Base-by-base conservation (phyloP, 2,888 invertebrate genomes). In the Ichneumoninae sp. region DNA sequence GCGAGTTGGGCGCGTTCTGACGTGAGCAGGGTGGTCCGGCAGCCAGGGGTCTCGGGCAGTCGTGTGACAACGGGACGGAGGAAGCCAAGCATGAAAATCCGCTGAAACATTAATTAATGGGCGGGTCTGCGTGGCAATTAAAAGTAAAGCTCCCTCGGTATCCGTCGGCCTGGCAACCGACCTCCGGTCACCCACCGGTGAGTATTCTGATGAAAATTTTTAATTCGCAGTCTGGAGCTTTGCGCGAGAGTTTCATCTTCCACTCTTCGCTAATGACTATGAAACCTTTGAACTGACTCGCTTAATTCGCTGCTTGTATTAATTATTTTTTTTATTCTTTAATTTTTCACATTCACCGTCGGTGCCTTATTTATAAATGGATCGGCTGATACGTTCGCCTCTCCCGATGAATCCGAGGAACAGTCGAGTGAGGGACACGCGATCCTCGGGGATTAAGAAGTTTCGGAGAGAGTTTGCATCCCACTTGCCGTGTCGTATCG, bases 51-150 rank as follows among this genome's bases (percentile, higher is more conserved):
- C 30, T 36, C 30, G 76, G 44, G 68, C 60, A 72, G 54, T 76
- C 13, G 60, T 36, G 76, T 72, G 60, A 80, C 68, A 60, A 83
- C 57, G 76, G 36, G 30, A 62, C 47, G 80, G 69, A 81, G 66
- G 80, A 83, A 82, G 82, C 85, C 82, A 82, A 84, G 82, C 72
- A 84, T 85, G 75, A 80, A 82, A 84, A 86, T 85, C 81, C 84
- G 78, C 80, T 85, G 84, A 78, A 86, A 87, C 84, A 86, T 86
- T 87, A 88, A 88, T 86, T 86, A 87, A 85, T 80, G 79, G 44
- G 65, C 62, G 79, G 78, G 76, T 74, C 71, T 65, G 74, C 77
- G 76, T 78, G 66, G 84, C 86, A 86, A 87, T 88, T 86, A 86
- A 87, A 87, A 86, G 82, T 83, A 84, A 82, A 86, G 82, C 84